Conservation (phyloP, 2,113 vertebrate species). For the Miniopterus natalensis region DNA sequence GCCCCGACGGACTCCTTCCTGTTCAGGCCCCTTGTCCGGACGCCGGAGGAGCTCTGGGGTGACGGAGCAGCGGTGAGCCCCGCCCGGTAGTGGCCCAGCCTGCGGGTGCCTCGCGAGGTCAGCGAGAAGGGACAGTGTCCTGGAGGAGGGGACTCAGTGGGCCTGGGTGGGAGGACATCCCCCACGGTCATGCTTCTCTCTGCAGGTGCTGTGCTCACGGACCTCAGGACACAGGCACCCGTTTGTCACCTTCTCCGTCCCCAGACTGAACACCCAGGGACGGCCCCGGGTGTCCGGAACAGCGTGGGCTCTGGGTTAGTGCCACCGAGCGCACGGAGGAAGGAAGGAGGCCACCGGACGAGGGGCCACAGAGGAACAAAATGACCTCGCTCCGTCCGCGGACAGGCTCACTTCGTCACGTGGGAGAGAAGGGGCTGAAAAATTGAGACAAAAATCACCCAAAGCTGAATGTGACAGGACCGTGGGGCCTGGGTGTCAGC, state of each 20-base stretch:
- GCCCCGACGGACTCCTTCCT: background rate
- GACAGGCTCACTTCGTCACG: background rate
- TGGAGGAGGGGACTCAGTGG: background rate
- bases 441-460: background rate
- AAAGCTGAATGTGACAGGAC: background rate
- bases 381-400: background rate
- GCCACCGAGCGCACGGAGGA: background rate
- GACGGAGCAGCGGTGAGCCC: too few relatives aligned
- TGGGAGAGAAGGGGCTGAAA: background rate
- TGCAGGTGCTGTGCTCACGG: background rate
- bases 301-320: background rate
- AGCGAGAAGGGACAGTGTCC: background rate
- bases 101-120: rapidly evolving
- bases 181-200: too few relatives aligned
- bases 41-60: background rate
- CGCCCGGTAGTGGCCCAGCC: rapidly evolving
- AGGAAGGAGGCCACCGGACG: background rate
- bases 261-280: background rate
- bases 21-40: too few relatives aligned
- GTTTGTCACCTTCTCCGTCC: background rate
- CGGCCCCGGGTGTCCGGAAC: too few relatives aligned
- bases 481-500: too few relatives aligned
- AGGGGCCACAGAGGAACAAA: background rate
- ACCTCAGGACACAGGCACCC: background rate
- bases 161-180: too few relatives aligned